phyloP scores from a whole-genome alignment of 2,113 vertebrate genomes.

The Upupa epops region DNA sequence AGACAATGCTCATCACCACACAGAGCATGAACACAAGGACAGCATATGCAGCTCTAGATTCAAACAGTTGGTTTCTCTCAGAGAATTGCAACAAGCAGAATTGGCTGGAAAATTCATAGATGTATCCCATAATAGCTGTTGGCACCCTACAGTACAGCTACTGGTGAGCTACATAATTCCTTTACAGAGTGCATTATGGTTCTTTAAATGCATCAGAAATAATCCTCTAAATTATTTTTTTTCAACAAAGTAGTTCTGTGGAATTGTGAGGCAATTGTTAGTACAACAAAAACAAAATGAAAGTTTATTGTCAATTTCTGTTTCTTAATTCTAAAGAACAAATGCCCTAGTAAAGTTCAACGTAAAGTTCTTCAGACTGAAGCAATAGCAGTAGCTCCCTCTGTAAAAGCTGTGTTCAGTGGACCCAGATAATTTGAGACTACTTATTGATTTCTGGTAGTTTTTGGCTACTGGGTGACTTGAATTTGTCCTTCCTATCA shows the following conservation, averaged over 20 bases:
- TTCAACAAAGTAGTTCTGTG: no score
- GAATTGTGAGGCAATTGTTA: background rate
- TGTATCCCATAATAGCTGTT: background rate
- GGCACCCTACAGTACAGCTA: background rate
- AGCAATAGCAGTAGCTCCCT: fast-evolving
- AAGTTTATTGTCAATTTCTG: background rate
- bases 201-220: background rate
- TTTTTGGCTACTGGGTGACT: background rate
- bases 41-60: background rate
- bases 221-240: background rate
- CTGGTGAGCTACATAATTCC: background rate
- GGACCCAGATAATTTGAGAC: background rate
- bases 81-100: background rate
- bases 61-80: background rate
- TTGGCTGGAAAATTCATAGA: background rate
- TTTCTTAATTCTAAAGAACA: background rate
- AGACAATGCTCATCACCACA: background rate
- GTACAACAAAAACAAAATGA: background rate
- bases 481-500: background rate
- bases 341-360: background rate
- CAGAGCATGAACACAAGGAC: fast-evolving
- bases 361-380: background rate
- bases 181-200: background rate
- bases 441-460: background rate
- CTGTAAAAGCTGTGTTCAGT: background rate